These are phyloP conservation scores for Paracentrotus lividus DNA, from an alignment of 53 echinoderm and acorn worm genomes.

Conservation along the genomic window DNA sequence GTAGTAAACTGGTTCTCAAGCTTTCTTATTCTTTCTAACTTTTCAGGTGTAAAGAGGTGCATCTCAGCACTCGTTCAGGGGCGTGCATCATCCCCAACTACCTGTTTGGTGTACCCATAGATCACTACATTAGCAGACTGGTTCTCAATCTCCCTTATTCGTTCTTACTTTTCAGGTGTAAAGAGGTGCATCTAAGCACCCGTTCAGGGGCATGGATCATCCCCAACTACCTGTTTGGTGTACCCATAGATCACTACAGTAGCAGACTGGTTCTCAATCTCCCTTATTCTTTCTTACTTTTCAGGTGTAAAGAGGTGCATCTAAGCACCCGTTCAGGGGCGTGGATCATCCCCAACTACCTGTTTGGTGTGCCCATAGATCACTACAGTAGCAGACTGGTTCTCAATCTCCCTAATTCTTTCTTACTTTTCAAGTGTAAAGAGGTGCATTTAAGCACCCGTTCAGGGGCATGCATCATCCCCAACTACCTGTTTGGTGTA, in stretches of 20 bases:
- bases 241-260: conserved; percentile 87
- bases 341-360: conserved; percentile 92
- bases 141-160: conserved; percentile 85
- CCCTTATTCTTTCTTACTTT: conserved; percentile 50
- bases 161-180: conserved; percentile 72
- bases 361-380: conserved; percentile 87
- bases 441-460: conserved; percentile 91
- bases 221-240: conserved; percentile 92
- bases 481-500: conserved; percentile 91
- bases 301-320: conserved; percentile 87
- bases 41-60: conserved; percentile 85
- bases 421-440: conserved; percentile 73
- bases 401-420: conserved; percentile 80
- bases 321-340: conserved; percentile 96
- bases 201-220: conserved; percentile 95
- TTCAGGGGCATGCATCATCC: conserved; percentile 92
- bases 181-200: conserved; percentile 89
- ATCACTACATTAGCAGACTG: conserved; percentile 84
- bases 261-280: conserved; percentile 83
- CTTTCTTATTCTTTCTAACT: conserved; percentile 67
- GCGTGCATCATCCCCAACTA: conserved; percentile 95
- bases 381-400: conserved; percentile 84
- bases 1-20: conserved; percentile 80
- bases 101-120: conserved; percentile 85
- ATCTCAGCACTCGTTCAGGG: conserved; percentile 91